Conservation (phyloP, 2,797 vertebrate genomes). For the Gallinago stenura region DNA sequence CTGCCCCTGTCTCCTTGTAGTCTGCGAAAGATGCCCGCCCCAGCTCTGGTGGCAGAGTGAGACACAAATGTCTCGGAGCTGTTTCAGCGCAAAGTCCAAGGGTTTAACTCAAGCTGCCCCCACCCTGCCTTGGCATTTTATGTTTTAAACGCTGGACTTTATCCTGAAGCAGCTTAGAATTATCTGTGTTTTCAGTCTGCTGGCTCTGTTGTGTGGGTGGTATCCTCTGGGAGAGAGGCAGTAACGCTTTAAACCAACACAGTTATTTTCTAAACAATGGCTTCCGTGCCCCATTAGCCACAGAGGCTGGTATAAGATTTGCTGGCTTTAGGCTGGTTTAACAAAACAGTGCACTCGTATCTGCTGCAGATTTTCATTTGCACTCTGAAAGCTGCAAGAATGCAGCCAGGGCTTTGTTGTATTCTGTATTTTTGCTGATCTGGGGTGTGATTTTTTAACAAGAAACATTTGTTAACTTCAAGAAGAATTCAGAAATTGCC, state of each 20-base stretch:
- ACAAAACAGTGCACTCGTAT: not conserved
- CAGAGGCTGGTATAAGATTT: not conserved
- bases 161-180: slow-evolving; percentile 27
- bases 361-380: not conserved
- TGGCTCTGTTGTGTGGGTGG: slow-evolving; percentile 40
- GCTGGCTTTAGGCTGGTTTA: not conserved
- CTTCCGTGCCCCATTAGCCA: not conserved
- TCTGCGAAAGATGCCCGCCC: not conserved
- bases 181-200: slow-evolving; percentile 11
- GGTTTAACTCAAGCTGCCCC: not conserved
- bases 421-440: not conserved
- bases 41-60: not conserved
- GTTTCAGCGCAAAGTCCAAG: not conserved
- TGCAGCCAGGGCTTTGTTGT: not conserved
- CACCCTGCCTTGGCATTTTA: not conserved
- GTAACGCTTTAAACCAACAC: not conserved
- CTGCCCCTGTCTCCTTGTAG: not conserved
- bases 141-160: not conserved
- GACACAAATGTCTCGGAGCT: not conserved
- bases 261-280: slow-evolving; percentile 37
- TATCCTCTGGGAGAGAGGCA: slow-evolving; percentile 24
- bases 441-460: not conserved
- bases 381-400: not conserved
- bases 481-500: not conserved
- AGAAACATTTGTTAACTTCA: not conserved